Percentiles rank a stretch among this genome's conserved stretches.
These are phyloP conservation scores for Amphimallon solstitiale DNA, from an alignment of 2,888 invertebrate species.

Conservation along the genomic window DNA sequence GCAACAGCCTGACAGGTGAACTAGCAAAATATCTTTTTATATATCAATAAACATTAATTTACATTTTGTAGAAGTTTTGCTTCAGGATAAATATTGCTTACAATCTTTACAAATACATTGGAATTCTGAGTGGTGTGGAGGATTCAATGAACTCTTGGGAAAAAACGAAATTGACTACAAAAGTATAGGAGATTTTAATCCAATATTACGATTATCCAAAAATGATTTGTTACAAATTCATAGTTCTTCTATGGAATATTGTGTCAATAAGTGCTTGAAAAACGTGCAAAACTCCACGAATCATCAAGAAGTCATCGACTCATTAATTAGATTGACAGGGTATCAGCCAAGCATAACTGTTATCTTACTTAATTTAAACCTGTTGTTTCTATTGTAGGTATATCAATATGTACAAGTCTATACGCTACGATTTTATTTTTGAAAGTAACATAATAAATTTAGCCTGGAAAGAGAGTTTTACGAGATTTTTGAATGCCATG, in stretches of 20 bases:
- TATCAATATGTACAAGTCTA: conserved; percentile 59
- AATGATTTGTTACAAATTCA: conserved; percentile 66
- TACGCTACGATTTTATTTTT: conserved; percentile 54
- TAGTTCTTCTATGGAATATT: conserved; percentile 66
- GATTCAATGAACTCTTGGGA: conserved; percentile 56
- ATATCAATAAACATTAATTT: conserved; percentile 43
- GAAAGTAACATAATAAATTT: conserved; percentile 59
- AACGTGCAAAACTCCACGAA: conserved; percentile 73
- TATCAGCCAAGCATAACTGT: conserved; percentile 55
- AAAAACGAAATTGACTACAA: conserved; percentile 51
- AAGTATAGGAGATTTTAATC: conserved; percentile 51
- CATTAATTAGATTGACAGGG: conserved; percentile 69
- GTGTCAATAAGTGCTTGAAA: conserved; percentile 66
- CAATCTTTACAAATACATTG: conserved; percentile 62
- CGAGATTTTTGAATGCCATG: conserved; percentile 70
- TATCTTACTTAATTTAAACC: background rate
- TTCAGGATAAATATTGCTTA: conserved; percentile 57
- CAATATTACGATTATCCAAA: conserved; percentile 56
- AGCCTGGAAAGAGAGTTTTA: conserved; percentile 72
- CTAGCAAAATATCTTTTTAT: conserved; percentile 38
- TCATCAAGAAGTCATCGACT: conserved; percentile 68
- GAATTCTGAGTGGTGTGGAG: conserved; percentile 62
- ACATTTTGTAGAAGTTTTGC: conserved; percentile 49
- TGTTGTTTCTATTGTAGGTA: conserved; percentile 59
- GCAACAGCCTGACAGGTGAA: conserved; percentile 49